Conservation (phyloP, 1,140 invertebrate species). For the Pissodes strobi region DNA sequence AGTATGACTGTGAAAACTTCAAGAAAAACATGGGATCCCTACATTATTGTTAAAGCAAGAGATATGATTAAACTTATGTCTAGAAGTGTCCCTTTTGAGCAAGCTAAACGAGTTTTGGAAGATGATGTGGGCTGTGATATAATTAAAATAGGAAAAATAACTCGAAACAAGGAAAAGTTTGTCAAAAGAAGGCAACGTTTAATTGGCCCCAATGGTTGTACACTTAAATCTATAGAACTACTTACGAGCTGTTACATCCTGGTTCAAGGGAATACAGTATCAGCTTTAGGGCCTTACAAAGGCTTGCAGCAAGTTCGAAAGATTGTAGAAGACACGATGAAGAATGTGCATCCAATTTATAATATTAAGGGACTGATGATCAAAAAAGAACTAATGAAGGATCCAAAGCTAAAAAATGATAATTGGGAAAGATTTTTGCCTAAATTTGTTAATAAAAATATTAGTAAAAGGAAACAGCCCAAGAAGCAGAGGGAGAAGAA, state of each 20-base stretch:
- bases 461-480: constrained; percentile 83
- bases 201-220: constrained; percentile 96
- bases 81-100: constrained; percentile 95
- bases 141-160: constrained; percentile 93
- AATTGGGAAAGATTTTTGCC: constrained; percentile 98
- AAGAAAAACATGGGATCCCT: constrained; percentile 98
- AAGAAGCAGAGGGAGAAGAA: constrained; percentile 87
- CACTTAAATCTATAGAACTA: constrained; percentile 96
- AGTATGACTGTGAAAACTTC: constrained; percentile 93
- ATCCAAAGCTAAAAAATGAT: constrained; percentile 89
- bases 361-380: constrained; percentile 99
- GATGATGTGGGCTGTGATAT: constrained; percentile 95
- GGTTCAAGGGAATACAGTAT: constrained; percentile 98
- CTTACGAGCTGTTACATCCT: constrained; percentile 97
- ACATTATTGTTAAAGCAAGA: constrained; percentile 94
- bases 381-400: constrained; percentile 91
- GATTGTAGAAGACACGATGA: constrained; percentile 97
- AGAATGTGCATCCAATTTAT: constrained; percentile 99
- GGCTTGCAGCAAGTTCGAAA: constrained; percentile 90
- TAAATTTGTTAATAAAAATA: constrained; percentile 92
- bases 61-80: constrained; percentile 96
- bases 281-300: constrained; percentile 92
- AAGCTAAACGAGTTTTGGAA: constrained; percentile 81
- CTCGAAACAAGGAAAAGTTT: constrained; percentile 93
- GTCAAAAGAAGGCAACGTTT: constrained; percentile 92